A percentile compares a stretch with the other conserved stretches of the same genome.
phyloP scores from a whole-genome alignment of 2,888 invertebrate genomes.

The Synergus laeviventris region DNA sequence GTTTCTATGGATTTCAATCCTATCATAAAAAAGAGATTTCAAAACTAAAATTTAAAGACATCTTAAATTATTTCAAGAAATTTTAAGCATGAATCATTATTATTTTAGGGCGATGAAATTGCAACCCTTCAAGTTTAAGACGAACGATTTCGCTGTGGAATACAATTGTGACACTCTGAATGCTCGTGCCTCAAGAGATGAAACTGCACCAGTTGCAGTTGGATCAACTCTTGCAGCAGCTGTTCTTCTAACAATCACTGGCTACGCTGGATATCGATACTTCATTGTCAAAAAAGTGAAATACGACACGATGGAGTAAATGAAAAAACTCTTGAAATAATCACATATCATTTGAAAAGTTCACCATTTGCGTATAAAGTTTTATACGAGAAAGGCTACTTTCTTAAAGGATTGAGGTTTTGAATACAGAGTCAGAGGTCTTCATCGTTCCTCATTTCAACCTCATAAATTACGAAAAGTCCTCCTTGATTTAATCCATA shows the following conservation, averaged over 20 bases:
- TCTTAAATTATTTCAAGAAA: no score
- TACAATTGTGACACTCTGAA: constrained; percentile 82
- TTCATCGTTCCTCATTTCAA: neutral
- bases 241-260: constrained; percentile 87
- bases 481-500: neutral
- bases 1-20: neutral
- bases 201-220: constrained; percentile 90
- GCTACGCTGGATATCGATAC: constrained; percentile 91
- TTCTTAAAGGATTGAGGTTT: neutral
- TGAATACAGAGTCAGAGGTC: neutral
- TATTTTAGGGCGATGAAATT: constrained; percentile 79
- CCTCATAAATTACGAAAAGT: neutral
- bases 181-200: constrained; percentile 81
- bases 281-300: constrained; percentile 93
- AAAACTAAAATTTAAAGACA: no score
- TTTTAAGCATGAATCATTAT: no score
- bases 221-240: constrained; percentile 90
- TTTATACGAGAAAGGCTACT: constrained; percentile 36
- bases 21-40: no score
- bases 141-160: constrained; percentile 83
- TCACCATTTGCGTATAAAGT: constrained; percentile 9
- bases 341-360: neutral
- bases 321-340: neutral
- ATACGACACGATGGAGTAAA: constrained; percentile 93
- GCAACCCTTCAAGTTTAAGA: constrained; percentile 93